Conservation (phyloP, 2,113 vertebrate genomes). For the Ammospiza caudacuta region DNA sequence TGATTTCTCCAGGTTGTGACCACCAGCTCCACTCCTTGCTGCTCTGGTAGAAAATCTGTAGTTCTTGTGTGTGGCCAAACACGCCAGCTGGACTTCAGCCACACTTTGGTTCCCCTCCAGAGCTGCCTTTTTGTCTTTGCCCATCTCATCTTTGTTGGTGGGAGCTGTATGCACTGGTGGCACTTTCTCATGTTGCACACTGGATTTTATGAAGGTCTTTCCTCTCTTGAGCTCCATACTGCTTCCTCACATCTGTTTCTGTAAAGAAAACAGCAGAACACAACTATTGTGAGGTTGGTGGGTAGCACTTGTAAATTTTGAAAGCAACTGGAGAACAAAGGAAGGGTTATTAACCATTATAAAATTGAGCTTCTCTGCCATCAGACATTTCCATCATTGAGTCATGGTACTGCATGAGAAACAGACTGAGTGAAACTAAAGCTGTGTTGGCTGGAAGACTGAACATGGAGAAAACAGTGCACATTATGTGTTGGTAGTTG, state of each 20-base stretch:
- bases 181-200: slow-evolving; percentile 71
- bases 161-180: neutral
- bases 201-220: slow-evolving; percentile 82
- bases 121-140: slow-evolving; percentile 1
- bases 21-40: slow-evolving; percentile 14
- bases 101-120: slow-evolving; percentile 4
- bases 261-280: slow-evolving; percentile 28
- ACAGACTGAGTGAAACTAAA: neutral
- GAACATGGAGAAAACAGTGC: neutral
- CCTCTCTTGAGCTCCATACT: slow-evolving; percentile 81
- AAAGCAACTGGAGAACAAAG: neutral
- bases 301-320: neutral
- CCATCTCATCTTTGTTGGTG: neutral
- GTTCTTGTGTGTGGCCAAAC: slow-evolving; percentile 34
- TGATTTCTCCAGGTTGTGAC: slow-evolving; percentile 24
- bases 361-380: neutral
- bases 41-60: slow-evolving; percentile 47
- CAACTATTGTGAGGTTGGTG: neutral
- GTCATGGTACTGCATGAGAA: neutral
- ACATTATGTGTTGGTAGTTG: neutral
- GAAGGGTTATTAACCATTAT: neutral
- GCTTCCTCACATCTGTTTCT: slow-evolving; percentile 34
- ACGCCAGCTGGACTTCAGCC: slow-evolving; percentile 32
- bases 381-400: neutral
- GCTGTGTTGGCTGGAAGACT: neutral